Evolutionary conservation across 2,797 vertebrate genomes (phyloP), one percentile per base, ranked within the genome.

Genomic region (Poeciliopsis paucimaculata): DNA sequence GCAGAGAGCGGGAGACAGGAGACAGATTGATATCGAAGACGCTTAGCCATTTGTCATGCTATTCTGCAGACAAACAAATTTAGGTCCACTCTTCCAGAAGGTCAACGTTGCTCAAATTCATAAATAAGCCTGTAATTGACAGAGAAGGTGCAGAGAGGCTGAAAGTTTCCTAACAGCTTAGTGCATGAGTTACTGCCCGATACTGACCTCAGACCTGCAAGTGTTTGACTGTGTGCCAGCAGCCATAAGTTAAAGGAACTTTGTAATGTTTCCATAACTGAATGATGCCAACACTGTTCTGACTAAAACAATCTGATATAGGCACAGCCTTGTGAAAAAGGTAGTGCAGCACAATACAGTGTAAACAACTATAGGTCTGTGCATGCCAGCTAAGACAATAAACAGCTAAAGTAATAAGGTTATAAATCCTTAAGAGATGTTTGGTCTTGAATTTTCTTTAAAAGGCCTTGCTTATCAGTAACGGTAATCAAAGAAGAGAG

Each of bases 91-190:
- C 81, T 77, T 77, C 77, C 88, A 93, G 94, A 95, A 95, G 94
- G 94, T 95, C 94, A 94, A 88, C 87, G 82, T 89, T 89, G 90
- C 90, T 92, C 88, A 89, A 87, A 94, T 93, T 93, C 92, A 95
- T 94, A 95, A 95, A 95, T 94, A 95, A 94, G 93, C 83, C 82
- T 57, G 87, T 93, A 93, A 94, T 92, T 92, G 91, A 91, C 84
- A 87, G 83, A 88, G 83, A 77, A 90, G 86, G 78, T 36, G 77
- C 82, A 72, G 75, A 82, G 76, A 80, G 77, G 78, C 86, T 83
- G 83, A 86, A 90, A 91, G 87, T 83, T 88, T 85, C 81, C 45
- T 57, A 51, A 49, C 86, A 84, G 86, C 64, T 73, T 9, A 60
- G 74, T 70, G 64, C 79, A 72, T 84, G 88, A 93, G 83, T 92